Percentiles rank a stretch among this genome's conserved stretches.
phyloP scores from a whole-genome alignment of 1,140 invertebrate genomes.

The Pantala flavescens region DNA sequence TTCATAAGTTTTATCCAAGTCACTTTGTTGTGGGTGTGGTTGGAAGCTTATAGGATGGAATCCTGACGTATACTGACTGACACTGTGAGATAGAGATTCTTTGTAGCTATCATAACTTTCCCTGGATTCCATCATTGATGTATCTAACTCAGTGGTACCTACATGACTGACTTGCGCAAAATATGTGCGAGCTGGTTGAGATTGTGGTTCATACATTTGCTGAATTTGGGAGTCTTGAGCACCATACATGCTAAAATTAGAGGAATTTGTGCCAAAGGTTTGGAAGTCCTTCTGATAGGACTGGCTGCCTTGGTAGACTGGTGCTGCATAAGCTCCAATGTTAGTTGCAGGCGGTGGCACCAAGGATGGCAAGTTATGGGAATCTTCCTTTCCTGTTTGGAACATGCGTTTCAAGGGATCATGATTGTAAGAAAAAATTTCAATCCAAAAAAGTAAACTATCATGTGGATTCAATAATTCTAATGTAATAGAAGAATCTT shows the following conservation, averaged over 20 bases:
- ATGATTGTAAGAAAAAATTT: too few species aligned
- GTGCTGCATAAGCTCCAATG: neutral
- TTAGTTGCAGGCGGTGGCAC: neutral
- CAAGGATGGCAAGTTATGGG: neutral
- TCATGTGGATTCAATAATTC: too few species aligned
- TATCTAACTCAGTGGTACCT: too few species aligned
- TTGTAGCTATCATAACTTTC: too few species aligned
- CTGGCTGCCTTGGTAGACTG: neutral
- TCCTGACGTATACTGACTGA: neutral
- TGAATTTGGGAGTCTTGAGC: neutral
- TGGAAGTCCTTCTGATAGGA: neutral
- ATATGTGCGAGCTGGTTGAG: neutral
- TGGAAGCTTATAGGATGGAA: neutral
- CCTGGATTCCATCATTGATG: too few species aligned
- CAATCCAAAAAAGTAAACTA: too few species aligned
- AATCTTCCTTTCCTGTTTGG: neutral
- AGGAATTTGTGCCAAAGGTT: neutral
- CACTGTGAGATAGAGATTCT: too few species aligned
- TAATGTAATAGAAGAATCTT: too few species aligned
- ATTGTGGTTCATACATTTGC: neutral
- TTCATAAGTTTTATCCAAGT: neutral
- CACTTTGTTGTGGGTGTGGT: neutral
- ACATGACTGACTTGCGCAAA: neutral
- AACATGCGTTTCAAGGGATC: neutral
- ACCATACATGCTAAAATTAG: neutral